These are phyloP conservation scores for Pantherophis vulpinus DNA, from an alignment of 2,797 vertebrate genomes.

Conservation along the genomic window DNA sequence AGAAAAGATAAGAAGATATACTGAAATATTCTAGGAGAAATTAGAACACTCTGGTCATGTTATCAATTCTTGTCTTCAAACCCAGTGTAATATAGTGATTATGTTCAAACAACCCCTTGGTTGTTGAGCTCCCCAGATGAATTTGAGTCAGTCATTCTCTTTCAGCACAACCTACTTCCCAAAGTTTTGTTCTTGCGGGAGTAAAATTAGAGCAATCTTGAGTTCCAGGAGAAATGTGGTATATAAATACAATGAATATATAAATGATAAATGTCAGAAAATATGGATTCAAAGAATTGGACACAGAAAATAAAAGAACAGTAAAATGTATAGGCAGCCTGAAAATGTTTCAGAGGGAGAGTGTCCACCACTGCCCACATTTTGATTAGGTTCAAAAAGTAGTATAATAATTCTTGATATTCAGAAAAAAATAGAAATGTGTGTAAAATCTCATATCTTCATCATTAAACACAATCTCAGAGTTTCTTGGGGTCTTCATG, in stretches of 20 bases:
- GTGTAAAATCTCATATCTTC: background rate
- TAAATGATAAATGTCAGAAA: background rate
- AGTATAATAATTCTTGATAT: background rate
- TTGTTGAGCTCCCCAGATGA: background rate
- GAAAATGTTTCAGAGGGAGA: background rate
- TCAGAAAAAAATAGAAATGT: background rate
- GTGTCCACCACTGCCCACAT: background rate
- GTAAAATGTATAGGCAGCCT: background rate
- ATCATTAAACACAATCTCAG: background rate
- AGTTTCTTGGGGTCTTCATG: background rate
- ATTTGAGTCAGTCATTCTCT: background rate
- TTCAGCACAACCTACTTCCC: background rate
- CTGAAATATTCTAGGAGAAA: background rate
- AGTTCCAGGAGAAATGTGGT: background rate
- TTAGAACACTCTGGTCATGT: background rate
- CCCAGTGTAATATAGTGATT: background rate
- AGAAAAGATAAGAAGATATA: background rate
- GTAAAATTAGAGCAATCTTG: background rate
- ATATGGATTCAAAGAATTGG: too few relatives aligned
- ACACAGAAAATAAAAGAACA: background rate
- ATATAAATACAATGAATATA: background rate
- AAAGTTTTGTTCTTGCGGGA: background rate
- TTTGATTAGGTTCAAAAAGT: background rate
- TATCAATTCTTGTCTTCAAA: background rate
- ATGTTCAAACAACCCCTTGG: background rate